phyloP scores from a whole-genome alignment of 2,888 invertebrate species.

The Ligdia adustata region DNA sequence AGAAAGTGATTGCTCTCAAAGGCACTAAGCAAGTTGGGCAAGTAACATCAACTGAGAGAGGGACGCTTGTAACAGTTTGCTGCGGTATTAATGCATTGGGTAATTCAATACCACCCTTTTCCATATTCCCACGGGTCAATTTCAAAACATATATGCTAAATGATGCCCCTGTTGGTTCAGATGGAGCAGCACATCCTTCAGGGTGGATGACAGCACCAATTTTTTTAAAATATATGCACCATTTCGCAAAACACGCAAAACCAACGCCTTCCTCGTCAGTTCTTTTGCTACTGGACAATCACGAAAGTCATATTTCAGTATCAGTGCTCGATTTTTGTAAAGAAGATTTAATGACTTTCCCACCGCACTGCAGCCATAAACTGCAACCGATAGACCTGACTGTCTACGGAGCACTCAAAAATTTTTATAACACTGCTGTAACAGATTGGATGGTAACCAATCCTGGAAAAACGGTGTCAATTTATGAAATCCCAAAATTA shows the following conservation, averaged over 20 bases:
- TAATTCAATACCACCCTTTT: conserved; percentile 14
- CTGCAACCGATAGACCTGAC: conserved; percentile 30
- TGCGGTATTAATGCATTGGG: conserved; percentile 18
- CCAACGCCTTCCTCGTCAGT: conserved; percentile 31
- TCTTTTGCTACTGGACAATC: conserved; percentile 36
- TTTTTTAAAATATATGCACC: conserved; percentile 15
- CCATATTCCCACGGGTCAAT: conserved; percentile 20
- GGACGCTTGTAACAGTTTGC: conserved; percentile 23
- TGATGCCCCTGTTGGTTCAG: conserved; percentile 5
- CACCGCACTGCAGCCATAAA: conserved; percentile 34
- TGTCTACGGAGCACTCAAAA: conserved; percentile 26
- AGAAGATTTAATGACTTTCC: conserved; percentile 27
- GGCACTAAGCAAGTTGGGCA: conserved; percentile 22
- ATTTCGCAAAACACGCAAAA: conserved; percentile 35
- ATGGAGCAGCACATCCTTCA: conserved; percentile 12
- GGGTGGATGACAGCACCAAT: conserved; percentile 19
- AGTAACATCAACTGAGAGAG: conserved; percentile 36
- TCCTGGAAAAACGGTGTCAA: conserved; percentile 14
- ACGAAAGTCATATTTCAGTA: conserved; percentile 32
- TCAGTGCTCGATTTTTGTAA: conserved; percentile 23
- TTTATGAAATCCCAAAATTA: conserved; percentile 28
- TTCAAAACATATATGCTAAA: conserved; percentile 16
- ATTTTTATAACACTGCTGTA: conserved; percentile 1
- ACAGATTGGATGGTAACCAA: conserved; percentile 20
- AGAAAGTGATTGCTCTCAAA: conserved; percentile 2